Percentiles rank a stretch among this genome's conserved stretches.
Conservation (phyloP, 2,888 invertebrate species). For the Papilio demoleus region DNA sequence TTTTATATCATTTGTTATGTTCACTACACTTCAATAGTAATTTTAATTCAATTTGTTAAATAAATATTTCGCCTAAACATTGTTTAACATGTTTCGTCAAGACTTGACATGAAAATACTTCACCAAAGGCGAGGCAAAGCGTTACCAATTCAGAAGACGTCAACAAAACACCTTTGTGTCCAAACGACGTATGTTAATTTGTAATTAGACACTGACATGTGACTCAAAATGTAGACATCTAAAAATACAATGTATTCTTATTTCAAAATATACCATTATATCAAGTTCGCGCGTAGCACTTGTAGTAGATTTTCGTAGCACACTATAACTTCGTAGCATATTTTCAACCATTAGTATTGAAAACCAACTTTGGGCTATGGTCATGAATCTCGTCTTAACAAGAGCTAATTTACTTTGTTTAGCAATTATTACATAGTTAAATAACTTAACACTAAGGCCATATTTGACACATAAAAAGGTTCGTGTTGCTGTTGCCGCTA, state of each 20-base stretch:
- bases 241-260: not conserved
- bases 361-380: too few relatives aligned
- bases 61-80: not conserved
- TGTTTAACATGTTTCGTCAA: not conserved
- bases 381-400: too few relatives aligned
- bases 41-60: not conserved
- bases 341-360: too few relatives aligned
- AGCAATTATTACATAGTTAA: too few relatives aligned
- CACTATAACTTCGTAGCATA: too few relatives aligned
- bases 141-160: slow-evolving; percentile 7
- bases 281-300: not conserved
- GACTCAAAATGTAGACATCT: not conserved
- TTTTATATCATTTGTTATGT: too few relatives aligned
- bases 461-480: too few relatives aligned
- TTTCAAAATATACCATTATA: not conserved
- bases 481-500: too few relatives aligned
- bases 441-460: too few relatives aligned
- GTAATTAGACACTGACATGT: not conserved
- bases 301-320: too few relatives aligned
- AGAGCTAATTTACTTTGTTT: too few relatives aligned
- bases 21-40: too few relatives aligned
- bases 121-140: not conserved
- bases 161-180: slow-evolving; percentile 12
- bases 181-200: not conserved
- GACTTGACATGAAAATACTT: not conserved